Conservation (phyloP, 2,113 vertebrate species). For the Carlito syrichta region DNA sequence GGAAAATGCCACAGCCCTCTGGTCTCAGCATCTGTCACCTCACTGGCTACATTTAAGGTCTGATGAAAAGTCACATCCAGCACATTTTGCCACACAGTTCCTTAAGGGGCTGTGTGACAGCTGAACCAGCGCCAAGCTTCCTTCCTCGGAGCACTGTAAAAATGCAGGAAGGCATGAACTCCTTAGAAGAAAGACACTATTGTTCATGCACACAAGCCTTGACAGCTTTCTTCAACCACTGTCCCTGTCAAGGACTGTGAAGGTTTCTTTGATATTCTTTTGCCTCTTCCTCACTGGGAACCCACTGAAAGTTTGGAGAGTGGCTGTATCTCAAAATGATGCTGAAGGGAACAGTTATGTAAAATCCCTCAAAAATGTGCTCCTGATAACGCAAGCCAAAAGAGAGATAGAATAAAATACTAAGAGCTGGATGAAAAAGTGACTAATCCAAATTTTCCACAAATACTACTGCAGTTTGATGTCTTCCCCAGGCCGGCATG, state of each 20-base stretch:
- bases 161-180: rapidly evolving
- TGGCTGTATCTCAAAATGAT: slow-evolving; percentile 38
- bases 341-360: slow-evolving; percentile 49
- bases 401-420: slow-evolving; percentile 53
- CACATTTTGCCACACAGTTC: not conserved
- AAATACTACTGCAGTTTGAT: slow-evolving; percentile 69
- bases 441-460: slow-evolving; percentile 72
- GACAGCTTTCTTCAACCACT: not conserved
- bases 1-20: not conserved
- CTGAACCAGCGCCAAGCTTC: not conserved
- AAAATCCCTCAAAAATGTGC: slow-evolving; percentile 72
- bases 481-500: slow-evolving; percentile 21
- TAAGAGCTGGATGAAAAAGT: slow-evolving; percentile 58
- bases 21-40: not conserved
- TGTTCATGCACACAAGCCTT: too few relatives aligned
- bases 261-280: not conserved
- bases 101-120: not conserved
- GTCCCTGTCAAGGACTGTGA: not conserved
- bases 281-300: not conserved
- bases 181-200: not conserved
- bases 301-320: not conserved
- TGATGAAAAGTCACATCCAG: not conserved
- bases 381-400: slow-evolving; percentile 76
- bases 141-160: not conserved
- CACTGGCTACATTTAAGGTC: not conserved